Evolutionary conservation across 1,140 invertebrate species (phyloP).

Genomic region (Bathynomus jamesi): DNA sequence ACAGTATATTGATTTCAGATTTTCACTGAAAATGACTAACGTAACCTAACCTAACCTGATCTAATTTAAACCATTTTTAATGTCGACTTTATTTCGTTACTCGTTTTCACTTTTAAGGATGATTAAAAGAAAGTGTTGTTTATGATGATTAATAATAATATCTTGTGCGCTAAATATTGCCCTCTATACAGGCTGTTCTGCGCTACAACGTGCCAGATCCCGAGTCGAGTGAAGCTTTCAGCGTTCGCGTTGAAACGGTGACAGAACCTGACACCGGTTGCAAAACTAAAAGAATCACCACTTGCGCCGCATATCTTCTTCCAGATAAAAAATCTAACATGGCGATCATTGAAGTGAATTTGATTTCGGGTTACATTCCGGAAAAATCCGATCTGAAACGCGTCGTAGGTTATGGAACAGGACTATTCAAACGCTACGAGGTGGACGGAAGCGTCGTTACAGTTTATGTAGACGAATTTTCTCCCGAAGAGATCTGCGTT

Average conservation of each 20-base stretch:
- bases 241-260: neutral
- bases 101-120: no score
- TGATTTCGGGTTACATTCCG: slow-evolving; percentile 32
- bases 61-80: no score
- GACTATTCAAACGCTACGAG: slow-evolving; percentile 43
- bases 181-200: neutral
- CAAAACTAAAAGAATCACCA: slow-evolving; percentile 14
- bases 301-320: slow-evolving; percentile 20
- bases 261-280: slow-evolving; percentile 8
- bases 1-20: no score
- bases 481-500: slow-evolving; percentile 44
- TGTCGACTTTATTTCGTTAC: no score
- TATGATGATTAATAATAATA: no score
- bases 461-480: slow-evolving; percentile 46
- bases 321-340: slow-evolving; percentile 34
- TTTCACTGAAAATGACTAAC: no score
- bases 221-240: slow-evolving; percentile 2
- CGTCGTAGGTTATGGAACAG: neutral
- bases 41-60: no score
- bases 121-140: no score
- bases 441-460: slow-evolving; percentile 42
- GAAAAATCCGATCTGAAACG: slow-evolving; percentile 21
- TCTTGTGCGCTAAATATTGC: no score
- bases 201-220: slow-evolving; percentile 13
- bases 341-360: slow-evolving; percentile 34